These are phyloP conservation scores for Pogona vitticeps DNA, from an alignment of 2,113 vertebrate species.

Conservation along the genomic window DNA sequence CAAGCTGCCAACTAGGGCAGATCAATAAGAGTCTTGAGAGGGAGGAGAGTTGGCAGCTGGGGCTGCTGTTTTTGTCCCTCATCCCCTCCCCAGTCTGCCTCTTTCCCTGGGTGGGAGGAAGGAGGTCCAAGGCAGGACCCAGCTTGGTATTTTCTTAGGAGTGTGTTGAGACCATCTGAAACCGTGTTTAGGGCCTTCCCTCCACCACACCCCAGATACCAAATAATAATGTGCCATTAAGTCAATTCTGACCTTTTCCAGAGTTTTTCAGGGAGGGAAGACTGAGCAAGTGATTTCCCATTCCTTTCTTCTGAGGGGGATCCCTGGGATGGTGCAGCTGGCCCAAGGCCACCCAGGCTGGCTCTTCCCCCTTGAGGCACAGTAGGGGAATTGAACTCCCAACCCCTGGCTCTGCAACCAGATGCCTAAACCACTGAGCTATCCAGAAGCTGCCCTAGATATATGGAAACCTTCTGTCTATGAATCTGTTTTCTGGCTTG, in stretches of 20 bases:
- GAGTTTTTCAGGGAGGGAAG: too few relatives aligned
- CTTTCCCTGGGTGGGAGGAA: neutral
- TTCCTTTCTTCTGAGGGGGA: too few relatives aligned
- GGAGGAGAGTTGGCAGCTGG: slow-evolving; percentile 60
- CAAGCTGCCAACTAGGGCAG: slow-evolving; percentile 70
- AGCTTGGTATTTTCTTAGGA: neutral
- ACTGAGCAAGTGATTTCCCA: too few relatives aligned
- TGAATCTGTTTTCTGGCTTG: neutral
- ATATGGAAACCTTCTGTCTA: neutral
- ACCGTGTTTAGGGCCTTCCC: neutral
- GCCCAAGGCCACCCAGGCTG: too few relatives aligned
- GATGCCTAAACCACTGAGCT: too few relatives aligned
- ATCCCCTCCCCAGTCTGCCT: neutral
- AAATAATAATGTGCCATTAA: too few relatives aligned
- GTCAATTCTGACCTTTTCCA: too few relatives aligned
- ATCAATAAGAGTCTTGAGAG: slow-evolving; percentile 52
- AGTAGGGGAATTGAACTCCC: too few relatives aligned
- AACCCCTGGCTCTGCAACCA: too few relatives aligned
- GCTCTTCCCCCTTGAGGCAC: too few relatives aligned
- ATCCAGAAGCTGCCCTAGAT: neutral
- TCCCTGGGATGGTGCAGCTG: too few relatives aligned
- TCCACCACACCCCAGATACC: too few relatives aligned
- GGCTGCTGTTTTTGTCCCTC: slow-evolving; percentile 22
- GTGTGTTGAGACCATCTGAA: neutral
- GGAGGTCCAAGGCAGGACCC: neutral